Evolutionary conservation across 2,113 vertebrate genomes (phyloP).

Genomic region (Lophura nycthemera): DNA sequence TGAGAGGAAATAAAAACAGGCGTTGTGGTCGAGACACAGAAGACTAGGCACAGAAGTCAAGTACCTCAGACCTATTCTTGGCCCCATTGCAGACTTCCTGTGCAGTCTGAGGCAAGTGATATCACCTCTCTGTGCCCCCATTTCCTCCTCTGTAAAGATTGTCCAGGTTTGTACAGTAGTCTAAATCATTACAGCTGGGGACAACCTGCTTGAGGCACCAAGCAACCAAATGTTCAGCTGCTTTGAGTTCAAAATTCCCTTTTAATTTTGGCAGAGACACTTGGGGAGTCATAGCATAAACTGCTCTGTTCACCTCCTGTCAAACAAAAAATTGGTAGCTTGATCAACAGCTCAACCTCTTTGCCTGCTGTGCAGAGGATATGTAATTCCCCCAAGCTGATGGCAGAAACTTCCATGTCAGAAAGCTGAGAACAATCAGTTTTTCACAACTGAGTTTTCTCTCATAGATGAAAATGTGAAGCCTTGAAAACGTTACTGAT

Average conservation of each 20-base stretch:
- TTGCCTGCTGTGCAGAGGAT: not conserved
- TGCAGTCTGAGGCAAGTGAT: not conserved
- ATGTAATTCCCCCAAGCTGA: not conserved
- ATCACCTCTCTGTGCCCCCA: not conserved
- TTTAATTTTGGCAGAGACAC: not conserved
- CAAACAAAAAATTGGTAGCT: not conserved
- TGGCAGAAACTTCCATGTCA: not conserved
- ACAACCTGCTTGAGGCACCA: not conserved
- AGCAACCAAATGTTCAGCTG: not conserved
- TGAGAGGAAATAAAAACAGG: not conserved
- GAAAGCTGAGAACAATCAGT: not conserved
- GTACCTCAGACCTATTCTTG: not conserved
- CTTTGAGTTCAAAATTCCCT: not conserved
- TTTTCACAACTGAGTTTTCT: not conserved
- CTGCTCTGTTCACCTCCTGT: not conserved
- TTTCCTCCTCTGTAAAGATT: not conserved
- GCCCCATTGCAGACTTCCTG: not conserved
- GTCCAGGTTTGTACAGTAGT: not conserved
- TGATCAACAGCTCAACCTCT: not conserved
- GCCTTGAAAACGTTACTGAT: not conserved
- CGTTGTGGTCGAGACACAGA: not conserved
- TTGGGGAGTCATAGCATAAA: accelerated
- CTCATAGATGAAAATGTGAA: not conserved
- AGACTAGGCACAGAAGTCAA: not conserved
- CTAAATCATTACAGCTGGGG: not conserved